These are phyloP conservation scores for Acanthosepion pharaonis DNA, from an alignment of 2,888 invertebrate species.

Conservation along the genomic window DNA sequence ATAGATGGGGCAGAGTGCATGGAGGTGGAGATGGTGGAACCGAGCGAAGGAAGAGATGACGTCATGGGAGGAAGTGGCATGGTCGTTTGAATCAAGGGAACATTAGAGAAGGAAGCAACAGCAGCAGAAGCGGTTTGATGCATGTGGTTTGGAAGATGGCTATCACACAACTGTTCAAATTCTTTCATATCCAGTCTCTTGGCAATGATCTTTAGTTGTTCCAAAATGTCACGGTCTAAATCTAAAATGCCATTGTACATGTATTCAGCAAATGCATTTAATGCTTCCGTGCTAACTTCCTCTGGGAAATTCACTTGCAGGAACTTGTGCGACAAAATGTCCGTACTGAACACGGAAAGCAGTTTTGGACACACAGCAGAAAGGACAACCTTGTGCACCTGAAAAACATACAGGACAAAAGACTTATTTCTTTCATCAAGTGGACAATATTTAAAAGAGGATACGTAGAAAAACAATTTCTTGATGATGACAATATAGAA, in stretches of 20 bases:
- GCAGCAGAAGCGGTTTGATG: neutral
- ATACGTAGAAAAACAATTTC: neutral
- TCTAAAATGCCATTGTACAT: constrained; percentile 43
- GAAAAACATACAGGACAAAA: neutral
- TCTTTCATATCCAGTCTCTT: constrained; percentile 42
- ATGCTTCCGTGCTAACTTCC: constrained; percentile 36
- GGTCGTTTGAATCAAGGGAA: neutral
- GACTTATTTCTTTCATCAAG: neutral
- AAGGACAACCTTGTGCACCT: constrained; percentile 40
- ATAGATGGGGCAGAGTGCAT: constrained; percentile 33
- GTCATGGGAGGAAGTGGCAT: neutral
- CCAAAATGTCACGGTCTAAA: constrained; percentile 43
- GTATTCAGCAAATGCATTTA: constrained; percentile 42
- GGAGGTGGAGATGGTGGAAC: neutral
- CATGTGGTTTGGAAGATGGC: constrained; percentile 39
- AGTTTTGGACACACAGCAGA: constrained; percentile 44
- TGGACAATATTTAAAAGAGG: neutral
- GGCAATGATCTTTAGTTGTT: constrained; percentile 42
- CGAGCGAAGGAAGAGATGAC: neutral
- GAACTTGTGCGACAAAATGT: constrained; percentile 36
- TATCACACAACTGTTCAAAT: constrained; percentile 44
- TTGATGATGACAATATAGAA: neutral
- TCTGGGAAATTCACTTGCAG: constrained; percentile 44
- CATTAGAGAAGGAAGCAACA: neutral
- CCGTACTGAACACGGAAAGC: constrained; percentile 41